phyloP scores from a whole-genome alignment of 30 jellyfish, hydroid and myxozoan genomes.

The Hydractinia symbiolongicarpus region DNA sequence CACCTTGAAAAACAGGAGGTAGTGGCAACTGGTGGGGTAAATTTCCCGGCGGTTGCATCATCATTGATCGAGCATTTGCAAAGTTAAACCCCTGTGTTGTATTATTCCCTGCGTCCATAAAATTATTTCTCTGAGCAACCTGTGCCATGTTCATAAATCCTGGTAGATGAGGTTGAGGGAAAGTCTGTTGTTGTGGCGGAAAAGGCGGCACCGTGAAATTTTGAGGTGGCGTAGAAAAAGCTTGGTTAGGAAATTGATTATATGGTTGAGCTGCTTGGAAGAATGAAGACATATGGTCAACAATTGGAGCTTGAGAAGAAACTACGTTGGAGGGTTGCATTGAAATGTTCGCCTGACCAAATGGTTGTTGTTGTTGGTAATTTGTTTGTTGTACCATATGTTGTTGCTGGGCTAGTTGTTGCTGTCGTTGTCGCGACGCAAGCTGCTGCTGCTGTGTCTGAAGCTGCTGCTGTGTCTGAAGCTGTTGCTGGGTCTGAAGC shows the following conservation, averaged over 20 bases:
- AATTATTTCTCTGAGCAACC: background rate
- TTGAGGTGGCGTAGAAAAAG: slow-evolving; percentile 25
- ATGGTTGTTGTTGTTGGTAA: slow-evolving; percentile 2
- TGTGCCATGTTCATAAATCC: background rate
- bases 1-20: background rate
- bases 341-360: background rate
- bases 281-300: slow-evolving; percentile 43
- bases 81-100: background rate
- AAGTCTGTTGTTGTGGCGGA: background rate
- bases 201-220: background rate
- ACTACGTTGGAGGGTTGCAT: background rate
- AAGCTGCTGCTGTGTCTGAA: slow-evolving; percentile 27
- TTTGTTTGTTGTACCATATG: background rate
- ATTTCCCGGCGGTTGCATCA: slow-evolving; percentile 9
- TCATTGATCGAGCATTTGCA: slow-evolving; percentile 5
- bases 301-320: slow-evolving; percentile 25
- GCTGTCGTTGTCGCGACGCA: slow-evolving; percentile 41
- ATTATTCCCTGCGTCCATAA: background rate
- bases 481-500: slow-evolving; percentile 29
- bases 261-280: slow-evolving; percentile 18
- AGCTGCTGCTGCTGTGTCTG: slow-evolving; percentile 36
- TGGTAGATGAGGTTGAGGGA: slow-evolving; percentile 18
- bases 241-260: slow-evolving; percentile 21
- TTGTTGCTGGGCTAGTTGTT: slow-evolving; percentile 36
- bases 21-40: background rate